Evolutionary conservation across 2,888 invertebrate species (phyloP).

Genomic region (Ernsta delagoae): DNA sequence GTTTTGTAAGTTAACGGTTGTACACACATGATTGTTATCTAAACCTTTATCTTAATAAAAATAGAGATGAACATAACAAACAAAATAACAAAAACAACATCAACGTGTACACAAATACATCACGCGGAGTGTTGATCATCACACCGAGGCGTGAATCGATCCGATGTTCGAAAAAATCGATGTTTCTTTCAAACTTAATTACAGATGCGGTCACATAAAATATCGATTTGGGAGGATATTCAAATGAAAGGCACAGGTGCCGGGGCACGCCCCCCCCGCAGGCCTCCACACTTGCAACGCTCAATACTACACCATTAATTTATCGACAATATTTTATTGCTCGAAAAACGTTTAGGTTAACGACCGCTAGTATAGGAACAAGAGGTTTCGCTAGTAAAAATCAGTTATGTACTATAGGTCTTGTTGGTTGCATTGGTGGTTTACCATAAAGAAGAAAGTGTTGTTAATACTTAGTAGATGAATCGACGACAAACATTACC

Average conservation of each 20-base stretch:
- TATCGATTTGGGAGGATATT: constrained; percentile 78
- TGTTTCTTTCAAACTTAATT: constrained; percentile 76
- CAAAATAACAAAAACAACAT: constrained; percentile 46
- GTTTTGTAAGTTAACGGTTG: too few species aligned
- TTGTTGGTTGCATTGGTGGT: too few species aligned
- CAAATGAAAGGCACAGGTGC: constrained; percentile 75
- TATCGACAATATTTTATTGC: constrained; percentile 56
- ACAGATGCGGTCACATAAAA: constrained; percentile 77
- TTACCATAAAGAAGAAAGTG: too few species aligned
- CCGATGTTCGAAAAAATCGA: constrained; percentile 52
- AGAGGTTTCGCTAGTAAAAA: constrained; percentile 13
- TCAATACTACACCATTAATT: constrained; percentile 60
- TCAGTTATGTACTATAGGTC: too few species aligned
- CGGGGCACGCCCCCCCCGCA: constrained; percentile 67
- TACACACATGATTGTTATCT: too few species aligned
- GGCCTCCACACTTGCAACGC: constrained; percentile 65
- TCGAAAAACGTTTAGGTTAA: constrained; percentile 46
- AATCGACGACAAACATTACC: too few species aligned
- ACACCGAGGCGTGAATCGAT: constrained; percentile 68
- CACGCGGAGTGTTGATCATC: constrained; percentile 58
- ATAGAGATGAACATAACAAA: too few species aligned
- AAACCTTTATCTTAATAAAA: not conserved
- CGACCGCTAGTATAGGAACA: constrained; percentile 26
- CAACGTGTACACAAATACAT: constrained; percentile 42
- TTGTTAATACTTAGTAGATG: too few species aligned